Conservation (phyloP, 2,888 invertebrate genomes). For the Keiferia lycopersicella region DNA sequence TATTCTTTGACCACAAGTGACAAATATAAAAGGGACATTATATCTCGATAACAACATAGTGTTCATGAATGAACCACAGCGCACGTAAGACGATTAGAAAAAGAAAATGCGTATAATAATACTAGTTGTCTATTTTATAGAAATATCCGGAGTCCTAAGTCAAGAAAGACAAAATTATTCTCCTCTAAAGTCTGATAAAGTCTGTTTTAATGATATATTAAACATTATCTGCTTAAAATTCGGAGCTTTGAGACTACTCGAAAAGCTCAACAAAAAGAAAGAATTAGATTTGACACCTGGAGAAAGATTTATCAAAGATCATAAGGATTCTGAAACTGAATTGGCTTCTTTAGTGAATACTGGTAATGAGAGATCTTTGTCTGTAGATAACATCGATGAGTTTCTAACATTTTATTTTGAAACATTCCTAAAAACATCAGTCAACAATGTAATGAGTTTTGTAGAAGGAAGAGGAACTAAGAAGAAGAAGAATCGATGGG, state of each 20-base stretch:
- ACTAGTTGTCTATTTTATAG: constrained; percentile 39
- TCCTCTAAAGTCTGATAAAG: constrained; percentile 47
- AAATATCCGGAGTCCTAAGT: constrained; percentile 50
- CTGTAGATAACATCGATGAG: constrained; percentile 86
- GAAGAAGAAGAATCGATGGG: constrained; percentile 69
- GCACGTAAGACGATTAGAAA: constrained; percentile 41
- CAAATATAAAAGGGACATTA: constrained; percentile 65
- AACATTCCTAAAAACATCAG: constrained; percentile 84
- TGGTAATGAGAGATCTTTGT: constrained; percentile 84
- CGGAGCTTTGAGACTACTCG: constrained; percentile 53
- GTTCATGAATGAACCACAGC: constrained; percentile 39
- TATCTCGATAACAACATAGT: constrained; percentile 49
- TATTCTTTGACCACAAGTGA: constrained; percentile 51
- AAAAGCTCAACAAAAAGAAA: constrained; percentile 55
- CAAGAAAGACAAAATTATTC: constrained; percentile 36
- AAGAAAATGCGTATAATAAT: constrained; percentile 52
- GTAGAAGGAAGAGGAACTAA: constrained; percentile 67
- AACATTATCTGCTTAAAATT: constrained; percentile 57
- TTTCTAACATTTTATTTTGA: constrained; percentile 85
- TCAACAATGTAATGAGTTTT: constrained; percentile 76
- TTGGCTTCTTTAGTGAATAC: constrained; percentile 63
- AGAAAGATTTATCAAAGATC: constrained; percentile 85
- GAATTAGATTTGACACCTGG: constrained; percentile 52
- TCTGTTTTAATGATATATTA: constrained; percentile 55
- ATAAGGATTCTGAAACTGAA: constrained; percentile 81